Conservation (phyloP, 2,888 invertebrate species). For the Dicyrtomina minuta region DNA sequence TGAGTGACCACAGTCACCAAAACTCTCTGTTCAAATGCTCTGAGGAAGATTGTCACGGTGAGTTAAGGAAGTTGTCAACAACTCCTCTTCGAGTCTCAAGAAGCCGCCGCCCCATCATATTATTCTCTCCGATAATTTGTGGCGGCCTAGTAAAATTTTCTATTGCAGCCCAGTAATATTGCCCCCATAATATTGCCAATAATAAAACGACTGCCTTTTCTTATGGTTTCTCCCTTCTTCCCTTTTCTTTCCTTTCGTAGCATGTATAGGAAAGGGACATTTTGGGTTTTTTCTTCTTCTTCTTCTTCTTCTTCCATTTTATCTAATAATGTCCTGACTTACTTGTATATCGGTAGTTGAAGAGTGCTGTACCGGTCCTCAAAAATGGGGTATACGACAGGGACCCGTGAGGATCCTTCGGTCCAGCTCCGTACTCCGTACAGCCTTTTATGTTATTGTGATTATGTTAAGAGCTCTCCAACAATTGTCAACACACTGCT, state of each 20-base stretch:
- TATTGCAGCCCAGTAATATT: constrained; percentile 24
- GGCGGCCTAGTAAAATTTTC: constrained; percentile 36
- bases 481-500: too few relatives aligned
- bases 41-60: neutral
- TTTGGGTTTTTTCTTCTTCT: too few relatives aligned
- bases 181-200: constrained; percentile 39
- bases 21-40: constrained; percentile 7
- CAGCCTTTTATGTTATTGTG: too few relatives aligned
- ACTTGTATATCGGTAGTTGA: too few relatives aligned
- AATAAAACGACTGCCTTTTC: constrained; percentile 33
- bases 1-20: constrained; percentile 28
- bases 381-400: too few relatives aligned
- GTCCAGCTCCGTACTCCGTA: too few relatives aligned
- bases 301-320: too few relatives aligned
- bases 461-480: too few relatives aligned
- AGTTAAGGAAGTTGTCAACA: constrained; percentile 42
- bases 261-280: too few relatives aligned
- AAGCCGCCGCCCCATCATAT: constrained; percentile 23
- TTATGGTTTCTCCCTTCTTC: neutral
- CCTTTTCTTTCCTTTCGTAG: neutral
- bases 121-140: constrained; percentile 25
- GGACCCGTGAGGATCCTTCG: too few relatives aligned
- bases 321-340: neutral
- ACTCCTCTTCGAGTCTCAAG: constrained; percentile 5
- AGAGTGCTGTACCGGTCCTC: too few relatives aligned